Evolutionary conservation across 2,797 vertebrate genomes (phyloP), one percentile per base, ranked within the genome.

Genomic region (Octomys mimax): DNA sequence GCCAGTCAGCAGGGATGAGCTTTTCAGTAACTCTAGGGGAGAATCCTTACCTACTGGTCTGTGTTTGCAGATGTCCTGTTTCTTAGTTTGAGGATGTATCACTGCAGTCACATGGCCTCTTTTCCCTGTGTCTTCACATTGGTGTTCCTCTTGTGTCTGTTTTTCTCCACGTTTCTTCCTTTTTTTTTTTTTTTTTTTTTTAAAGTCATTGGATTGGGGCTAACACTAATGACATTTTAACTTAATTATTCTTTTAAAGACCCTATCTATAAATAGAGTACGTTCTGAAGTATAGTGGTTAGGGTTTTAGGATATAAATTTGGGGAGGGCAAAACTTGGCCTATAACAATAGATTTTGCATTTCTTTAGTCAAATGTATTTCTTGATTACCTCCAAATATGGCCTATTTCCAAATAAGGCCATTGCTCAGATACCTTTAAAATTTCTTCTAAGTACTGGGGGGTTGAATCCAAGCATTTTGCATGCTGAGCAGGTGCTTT

Each of bases 161-260:
- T 31, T 81, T 11, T 70, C 5, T 91, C 36, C 28, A 75, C 5
- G 21, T 86, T 79, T 82, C 52, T 83, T 80, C 8, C 52, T n/a
- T n/a, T n/a, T n/a, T n/a, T n/a, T n/a, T n/a, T n/a, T n/a, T n/a
- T n/a, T n/a, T n/a, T n/a, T n/a, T 49, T 94, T 70, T 22, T 82
- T 62, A 68, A 39, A 79, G 33, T 88, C 49, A 90, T 71, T 92
- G 36, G 33, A 73, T 88, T 88, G 70, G 61, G 52, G 10, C 62
- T 78, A 22, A 68, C 78, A 22, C 52, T 54, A 64, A 49, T 85
- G 54, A 90, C 68, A 71, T 88, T 94, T 91, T 96, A 92, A 88
- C 57, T 92, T 94, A 26, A 68, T 94, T 94, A 87, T 75, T 39
- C 75, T 52, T 92, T 66, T 89, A 57, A 92, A 96, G 77, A 93